Evolutionary conservation across 2,113 vertebrate species (phyloP).

Genomic region (Telmatochromis brichardi): DNA sequence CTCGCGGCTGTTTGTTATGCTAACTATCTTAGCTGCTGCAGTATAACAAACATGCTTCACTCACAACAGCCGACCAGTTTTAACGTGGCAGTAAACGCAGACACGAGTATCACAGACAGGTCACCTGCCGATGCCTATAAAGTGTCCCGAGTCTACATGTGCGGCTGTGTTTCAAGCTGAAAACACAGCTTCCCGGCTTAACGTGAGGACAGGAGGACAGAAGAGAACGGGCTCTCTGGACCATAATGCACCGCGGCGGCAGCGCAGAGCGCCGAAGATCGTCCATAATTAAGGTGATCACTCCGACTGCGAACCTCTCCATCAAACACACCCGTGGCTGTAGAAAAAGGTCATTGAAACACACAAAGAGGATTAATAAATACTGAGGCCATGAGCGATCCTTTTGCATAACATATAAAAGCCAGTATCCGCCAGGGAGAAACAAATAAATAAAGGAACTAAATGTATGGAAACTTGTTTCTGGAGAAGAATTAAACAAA

Average conservation of each 20-base stretch:
- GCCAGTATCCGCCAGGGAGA: background rate
- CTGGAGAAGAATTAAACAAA: background rate
- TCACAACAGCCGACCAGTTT: background rate
- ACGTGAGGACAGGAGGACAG: background rate
- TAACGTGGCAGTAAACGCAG: background rate
- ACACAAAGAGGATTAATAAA: background rate
- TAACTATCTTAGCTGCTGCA: background rate
- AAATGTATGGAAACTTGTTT: background rate
- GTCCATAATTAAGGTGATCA: rapidly evolving
- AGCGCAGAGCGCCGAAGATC: constrained; percentile 11
- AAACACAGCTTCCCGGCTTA: background rate
- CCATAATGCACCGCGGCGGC: constrained; percentile 52
- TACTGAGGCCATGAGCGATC: background rate
- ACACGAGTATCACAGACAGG: background rate
- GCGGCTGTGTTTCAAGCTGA: background rate
- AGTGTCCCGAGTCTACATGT: background rate
- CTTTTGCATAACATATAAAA: background rate
- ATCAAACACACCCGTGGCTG: background rate
- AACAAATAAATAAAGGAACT: rapidly evolving
- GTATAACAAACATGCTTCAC: background rate
- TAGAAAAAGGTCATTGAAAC: background rate
- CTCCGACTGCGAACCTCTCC: background rate
- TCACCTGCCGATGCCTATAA: background rate
- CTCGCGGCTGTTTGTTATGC: background rate
- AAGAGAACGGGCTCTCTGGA: background rate